Evolutionary conservation across 2,888 invertebrate species (phyloP).

Genomic region (Lithophane socia): DNA sequence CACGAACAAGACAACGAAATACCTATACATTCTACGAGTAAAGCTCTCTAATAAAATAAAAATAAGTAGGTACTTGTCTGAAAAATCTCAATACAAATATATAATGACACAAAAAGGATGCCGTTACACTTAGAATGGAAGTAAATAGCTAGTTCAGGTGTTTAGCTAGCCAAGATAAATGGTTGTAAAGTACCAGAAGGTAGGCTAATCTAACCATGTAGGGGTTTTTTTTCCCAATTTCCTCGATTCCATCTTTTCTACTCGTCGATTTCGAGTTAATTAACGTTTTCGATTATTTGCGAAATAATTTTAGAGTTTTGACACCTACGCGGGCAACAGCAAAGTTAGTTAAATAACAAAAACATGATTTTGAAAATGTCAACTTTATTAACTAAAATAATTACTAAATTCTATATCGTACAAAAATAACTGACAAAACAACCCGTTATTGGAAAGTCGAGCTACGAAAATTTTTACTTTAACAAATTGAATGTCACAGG

Average conservation of each 20-base stretch:
- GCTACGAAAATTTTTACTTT: slow-evolving; percentile 19
- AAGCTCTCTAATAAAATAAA: neutral
- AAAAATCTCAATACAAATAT: neutral
- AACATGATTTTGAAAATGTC: slow-evolving; percentile 68
- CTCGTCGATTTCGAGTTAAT: neutral
- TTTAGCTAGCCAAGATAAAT: neutral
- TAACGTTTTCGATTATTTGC: no score
- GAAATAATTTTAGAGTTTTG: neutral
- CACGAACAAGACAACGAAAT: neutral
- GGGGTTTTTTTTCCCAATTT: neutral
- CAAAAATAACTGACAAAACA: slow-evolving; percentile 77
- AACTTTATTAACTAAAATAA: slow-evolving; percentile 82
- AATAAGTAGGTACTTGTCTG: neutral
- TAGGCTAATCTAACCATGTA: neutral
- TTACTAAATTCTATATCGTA: slow-evolving; percentile 71
- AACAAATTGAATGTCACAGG: slow-evolving; percentile 28
- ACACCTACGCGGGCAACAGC: neutral
- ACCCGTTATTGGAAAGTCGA: slow-evolving; percentile 62
- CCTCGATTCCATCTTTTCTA: neutral
- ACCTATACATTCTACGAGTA: neutral
- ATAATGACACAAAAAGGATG: neutral
- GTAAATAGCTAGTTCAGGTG: neutral
- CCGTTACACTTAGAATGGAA: neutral
- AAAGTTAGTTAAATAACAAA: slow-evolving; percentile 50
- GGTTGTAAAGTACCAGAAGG: neutral